Evolutionary conservation across 2,113 vertebrate species (phyloP), one percentile per base, ranked within the genome.

Genomic region (Myodes glareolus): DNA sequence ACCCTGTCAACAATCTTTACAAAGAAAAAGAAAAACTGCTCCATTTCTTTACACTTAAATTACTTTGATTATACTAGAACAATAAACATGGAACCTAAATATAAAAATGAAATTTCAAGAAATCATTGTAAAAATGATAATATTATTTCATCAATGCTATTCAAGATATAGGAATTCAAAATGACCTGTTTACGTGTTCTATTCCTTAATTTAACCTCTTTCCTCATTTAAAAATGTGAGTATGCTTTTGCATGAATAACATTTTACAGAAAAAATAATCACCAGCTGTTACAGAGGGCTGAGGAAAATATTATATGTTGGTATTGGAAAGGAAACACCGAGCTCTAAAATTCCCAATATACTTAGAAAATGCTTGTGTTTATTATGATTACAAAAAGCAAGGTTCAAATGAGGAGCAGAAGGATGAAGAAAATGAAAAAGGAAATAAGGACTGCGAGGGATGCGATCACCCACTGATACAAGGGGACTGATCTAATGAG

Each of bases 191-290:
- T 11, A 68, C 7, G 21, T 3, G 13, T 78, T 70, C 19, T 67
- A 47, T 50, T 29, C 5, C 33, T 68, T 27, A 1, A 80, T 0
- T 25, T 91, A 73, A 89, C 36, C 10, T 5, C 12, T 31, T 63
- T 9, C 1, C n/a, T 0, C 4, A 7, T 29, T 23, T 25, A 14
- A n/a, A 50, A 86, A 86, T 11, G 10, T 29, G 7, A 17, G 6
- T 39, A 29, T 67, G 11, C 47, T 47, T 27, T 82, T 86, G n/a
- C 33, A 16, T 78, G 42, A 75, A 31, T 63, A 72, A 1, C 29
- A 5, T 77, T 19, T 88, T 19, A 67, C 9, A 47, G 10, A 23
- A 87, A 7, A 67, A 9, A 78, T n/a, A 92, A 84, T 68, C 5
- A 65, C 3, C 5, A 67, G 4, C 84, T 5, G 9, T 33, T 68